These are phyloP conservation scores for Crossaster papposus DNA, from an alignment of 53 echinoderm and acorn worm species.

Conservation along the genomic window DNA sequence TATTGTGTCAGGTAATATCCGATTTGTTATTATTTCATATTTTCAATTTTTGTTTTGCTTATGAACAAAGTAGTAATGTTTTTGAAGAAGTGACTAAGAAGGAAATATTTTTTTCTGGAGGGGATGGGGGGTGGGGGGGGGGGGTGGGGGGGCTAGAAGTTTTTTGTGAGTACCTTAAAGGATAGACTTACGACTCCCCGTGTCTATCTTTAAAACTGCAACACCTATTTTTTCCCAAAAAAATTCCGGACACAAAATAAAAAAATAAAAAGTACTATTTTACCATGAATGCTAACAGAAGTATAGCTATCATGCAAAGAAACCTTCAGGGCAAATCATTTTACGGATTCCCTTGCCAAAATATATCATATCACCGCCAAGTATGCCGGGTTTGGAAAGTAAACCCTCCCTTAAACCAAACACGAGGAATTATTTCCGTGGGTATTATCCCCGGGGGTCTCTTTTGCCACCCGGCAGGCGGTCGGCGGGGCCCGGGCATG, in stretches of 20 bases:
- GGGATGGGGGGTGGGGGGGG: too few species aligned
- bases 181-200: too few species aligned
- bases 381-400: constrained; percentile 25
- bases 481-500: constrained; percentile 32
- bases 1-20: too few species aligned
- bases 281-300: not conserved
- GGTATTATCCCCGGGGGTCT: constrained; percentile 22
- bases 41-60: too few species aligned
- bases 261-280: not conserved
- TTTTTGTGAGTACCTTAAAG: too few species aligned
- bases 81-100: too few species aligned
- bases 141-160: too few species aligned
- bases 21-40: too few species aligned
- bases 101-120: too few species aligned
- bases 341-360: constrained; percentile 51
- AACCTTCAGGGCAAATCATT: constrained; percentile 47
- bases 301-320: not conserved
- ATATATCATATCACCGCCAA: constrained; percentile 36
- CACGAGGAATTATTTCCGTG: not conserved
- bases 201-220: too few species aligned
- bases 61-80: too few species aligned
- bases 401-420: constrained; percentile 33
- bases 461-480: constrained; percentile 40
- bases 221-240: too few species aligned
- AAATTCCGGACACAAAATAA: not conserved